Evolutionary conservation across 2,113 vertebrate genomes (phyloP).

Genomic region (Phocoena phocoena): DNA sequence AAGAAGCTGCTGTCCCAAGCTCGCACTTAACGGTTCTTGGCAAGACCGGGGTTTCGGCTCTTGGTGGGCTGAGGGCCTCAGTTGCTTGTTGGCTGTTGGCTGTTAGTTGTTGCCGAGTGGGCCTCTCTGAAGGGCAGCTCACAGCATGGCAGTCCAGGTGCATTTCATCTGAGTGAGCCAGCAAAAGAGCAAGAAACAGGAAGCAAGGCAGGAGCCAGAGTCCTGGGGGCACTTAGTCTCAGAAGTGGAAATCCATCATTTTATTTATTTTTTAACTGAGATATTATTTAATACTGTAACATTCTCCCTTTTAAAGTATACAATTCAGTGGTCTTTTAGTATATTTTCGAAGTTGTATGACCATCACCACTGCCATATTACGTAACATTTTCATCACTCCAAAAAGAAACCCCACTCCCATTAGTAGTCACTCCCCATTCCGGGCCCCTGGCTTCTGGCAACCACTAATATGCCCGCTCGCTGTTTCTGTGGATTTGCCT

Average conservation of each 20-base stretch:
- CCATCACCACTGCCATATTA: not conserved
- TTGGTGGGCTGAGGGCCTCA: not conserved
- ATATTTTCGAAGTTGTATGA: not conserved
- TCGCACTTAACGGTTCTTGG: accelerated
- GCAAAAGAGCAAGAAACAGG: not conserved
- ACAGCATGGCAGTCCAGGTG: not conserved
- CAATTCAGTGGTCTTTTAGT: not conserved
- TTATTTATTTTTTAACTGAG: not conserved
- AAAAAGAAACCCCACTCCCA: not conserved
- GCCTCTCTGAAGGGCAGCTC: no score
- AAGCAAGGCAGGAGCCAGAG: not conserved
- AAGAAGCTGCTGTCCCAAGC: not conserved
- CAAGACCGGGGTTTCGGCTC: not conserved
- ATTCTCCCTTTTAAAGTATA: not conserved
- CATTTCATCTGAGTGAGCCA: not conserved
- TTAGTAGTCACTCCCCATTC: no score
- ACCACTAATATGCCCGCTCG: not conserved
- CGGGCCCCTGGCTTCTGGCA: accelerated
- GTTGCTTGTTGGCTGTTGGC: not conserved
- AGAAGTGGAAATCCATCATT: not conserved
- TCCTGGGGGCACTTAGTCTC: not conserved
- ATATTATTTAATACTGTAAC: not conserved
- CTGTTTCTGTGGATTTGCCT: not conserved
- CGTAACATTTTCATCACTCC: not conserved
- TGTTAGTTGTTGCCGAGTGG: not conserved